Percentiles rank a stretch among this genome's conserved stretches.
phyloP scores from a whole-genome alignment of 2,113 vertebrate genomes.

The Varanus salvator region DNA sequence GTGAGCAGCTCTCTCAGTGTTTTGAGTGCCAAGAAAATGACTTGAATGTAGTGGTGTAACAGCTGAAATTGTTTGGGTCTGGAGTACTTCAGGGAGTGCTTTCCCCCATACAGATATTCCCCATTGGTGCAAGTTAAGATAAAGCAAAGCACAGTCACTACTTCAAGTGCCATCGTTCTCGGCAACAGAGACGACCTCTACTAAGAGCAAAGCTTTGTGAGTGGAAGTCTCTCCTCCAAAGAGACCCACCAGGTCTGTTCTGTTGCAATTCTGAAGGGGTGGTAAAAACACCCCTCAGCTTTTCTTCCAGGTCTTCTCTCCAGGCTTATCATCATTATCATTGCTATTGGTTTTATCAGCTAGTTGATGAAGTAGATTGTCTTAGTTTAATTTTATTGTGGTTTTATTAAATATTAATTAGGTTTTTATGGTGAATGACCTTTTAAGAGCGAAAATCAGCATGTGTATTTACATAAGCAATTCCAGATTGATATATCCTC shows the following conservation, averaged over 20 bases:
- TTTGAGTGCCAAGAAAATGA: conserved; percentile 51
- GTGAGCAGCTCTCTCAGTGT: conserved; percentile 41
- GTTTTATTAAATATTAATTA: neutral
- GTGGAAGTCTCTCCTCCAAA: neutral
- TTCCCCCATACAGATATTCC: neutral
- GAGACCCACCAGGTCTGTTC: neutral
- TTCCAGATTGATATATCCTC: conserved; percentile 32
- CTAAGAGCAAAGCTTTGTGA: neutral
- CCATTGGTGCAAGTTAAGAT: neutral
- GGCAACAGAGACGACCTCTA: neutral
- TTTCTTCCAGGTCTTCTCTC: neutral
- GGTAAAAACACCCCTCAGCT: neutral
- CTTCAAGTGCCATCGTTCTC: neutral
- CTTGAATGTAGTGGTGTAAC: conserved; percentile 35
- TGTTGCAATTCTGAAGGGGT: neutral
- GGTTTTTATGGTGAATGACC: too few species aligned
- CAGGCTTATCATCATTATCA: neutral
- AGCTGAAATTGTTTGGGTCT: neutral
- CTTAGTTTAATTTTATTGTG: conserved; percentile 8
- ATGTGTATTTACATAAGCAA: neutral
- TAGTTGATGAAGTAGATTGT: neutral
- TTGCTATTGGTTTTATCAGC: neutral
- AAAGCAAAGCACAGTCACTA: neutral
- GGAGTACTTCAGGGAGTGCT: neutral
- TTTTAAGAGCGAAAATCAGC: neutral